Conservation (phyloP, 2,113 vertebrate species). For the Nanorana parkeri region DNA sequence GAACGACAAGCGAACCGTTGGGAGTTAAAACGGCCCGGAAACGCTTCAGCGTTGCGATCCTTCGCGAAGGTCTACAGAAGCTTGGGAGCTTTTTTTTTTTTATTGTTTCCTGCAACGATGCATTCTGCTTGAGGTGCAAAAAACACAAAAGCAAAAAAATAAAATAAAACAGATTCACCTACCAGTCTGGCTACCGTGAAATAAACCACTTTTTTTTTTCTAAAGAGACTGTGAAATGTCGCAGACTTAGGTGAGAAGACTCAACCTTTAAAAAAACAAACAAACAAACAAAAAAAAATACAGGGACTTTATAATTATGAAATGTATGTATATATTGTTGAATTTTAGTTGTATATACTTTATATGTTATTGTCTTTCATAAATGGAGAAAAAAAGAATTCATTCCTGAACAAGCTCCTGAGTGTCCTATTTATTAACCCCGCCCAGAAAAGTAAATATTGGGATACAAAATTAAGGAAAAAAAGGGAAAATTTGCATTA, state of each 20-base stretch:
- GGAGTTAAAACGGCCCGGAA: constrained; percentile 29
- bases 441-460: too few species aligned
- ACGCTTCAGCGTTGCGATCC: constrained; percentile 4
- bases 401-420: constrained; percentile 16
- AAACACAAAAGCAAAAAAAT: too few species aligned
- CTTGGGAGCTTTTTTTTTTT: background rate
- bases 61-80: too few species aligned
- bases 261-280: background rate
- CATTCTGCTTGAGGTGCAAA: too few species aligned
- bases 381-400: constrained; percentile 92
- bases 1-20: constrained; percentile 67
- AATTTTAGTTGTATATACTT: constrained; percentile 99
- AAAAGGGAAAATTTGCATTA: too few species aligned
- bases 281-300: constrained; percentile 58
- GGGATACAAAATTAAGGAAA: too few species aligned
- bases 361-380: constrained; percentile 98
- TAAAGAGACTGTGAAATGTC: constrained; percentile 62
- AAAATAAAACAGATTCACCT: background rate
- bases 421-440: background rate
- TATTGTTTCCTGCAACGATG: too few species aligned
- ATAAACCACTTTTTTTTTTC: constrained; percentile 58
- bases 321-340: constrained; percentile 97
- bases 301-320: constrained; percentile 76
- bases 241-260: constrained; percentile 46
- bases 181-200: constrained; percentile 58